A percentile compares a stretch with the other conserved stretches of the same genome.
phyloP scores from a whole-genome alignment of 2,797 vertebrate genomes.

The Chlorospingus semifuscus region DNA sequence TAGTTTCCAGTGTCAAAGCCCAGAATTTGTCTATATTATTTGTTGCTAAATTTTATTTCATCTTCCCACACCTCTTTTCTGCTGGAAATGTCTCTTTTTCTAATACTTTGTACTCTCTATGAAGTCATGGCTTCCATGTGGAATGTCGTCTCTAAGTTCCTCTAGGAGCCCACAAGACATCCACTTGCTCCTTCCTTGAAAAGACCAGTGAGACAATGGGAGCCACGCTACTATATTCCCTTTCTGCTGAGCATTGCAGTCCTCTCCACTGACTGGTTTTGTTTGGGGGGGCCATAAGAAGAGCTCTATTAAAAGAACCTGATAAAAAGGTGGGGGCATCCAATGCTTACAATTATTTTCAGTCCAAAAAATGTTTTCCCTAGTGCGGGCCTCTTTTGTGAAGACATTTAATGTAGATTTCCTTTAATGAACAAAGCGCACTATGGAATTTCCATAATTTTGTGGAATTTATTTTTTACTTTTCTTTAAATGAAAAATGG shows the following conservation, averaged over 20 bases:
- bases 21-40: not conserved
- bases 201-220: not conserved
- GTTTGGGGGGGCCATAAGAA: not conserved
- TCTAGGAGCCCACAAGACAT: not conserved
- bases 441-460: not conserved
- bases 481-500: not conserved
- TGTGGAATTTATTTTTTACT: not conserved
- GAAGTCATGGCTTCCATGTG: not conserved
- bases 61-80: not conserved
- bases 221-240: not conserved
- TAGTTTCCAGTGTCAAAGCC: not conserved
- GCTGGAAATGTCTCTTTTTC: not conserved
- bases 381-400: not conserved
- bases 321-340: not conserved
- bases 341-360: not conserved
- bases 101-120: not conserved
- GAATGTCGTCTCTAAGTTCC: not conserved
- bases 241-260: not conserved
- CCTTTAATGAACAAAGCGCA: not conserved
- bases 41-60: not conserved
- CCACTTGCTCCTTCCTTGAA: not conserved
- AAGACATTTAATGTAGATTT: not conserved
- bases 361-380: not conserved
- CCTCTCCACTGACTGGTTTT: not conserved
- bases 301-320: not conserved